Base-by-base conservation (phyloP, 2,888 invertebrate species). In the Zygaena filipendulae region DNA sequence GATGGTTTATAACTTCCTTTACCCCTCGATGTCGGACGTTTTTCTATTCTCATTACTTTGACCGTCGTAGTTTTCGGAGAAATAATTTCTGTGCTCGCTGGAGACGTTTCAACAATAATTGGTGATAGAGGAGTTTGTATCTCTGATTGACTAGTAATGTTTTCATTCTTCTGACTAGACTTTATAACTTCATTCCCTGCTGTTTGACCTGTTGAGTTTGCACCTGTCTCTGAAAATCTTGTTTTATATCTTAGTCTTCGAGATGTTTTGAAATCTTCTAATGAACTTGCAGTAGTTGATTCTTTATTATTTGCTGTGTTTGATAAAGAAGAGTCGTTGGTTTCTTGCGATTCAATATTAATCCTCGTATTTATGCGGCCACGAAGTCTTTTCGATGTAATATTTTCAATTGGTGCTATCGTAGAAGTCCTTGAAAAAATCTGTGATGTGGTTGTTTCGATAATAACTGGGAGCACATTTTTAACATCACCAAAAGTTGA, bases 81-180 rank as follows among this genome's bases (percentile, higher is more conserved):
- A 29, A 46, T 46, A 8, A 51, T 40, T 43, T 69, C 67, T 33
- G 63, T 69, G 34, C 53, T 64, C 51, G 52, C 32, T 49, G 59
- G 16, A 49, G 43, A 35, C 24, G 47, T 55, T 42, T 62, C 60
- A 9, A 46, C 35, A 12, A 52, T 29, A 22, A 48, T 39, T 5
- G 28, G 25, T 21, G 63, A 49, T 25, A 40, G 41, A 11, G 45
- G 23, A 33, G 52, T 42, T 46, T 52, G 52, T 28, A 37, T 45
- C 57, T 63, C 63, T 27, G 50, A 42, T 57, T 71, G 74, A 74
- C 68, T 74, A 67, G 68, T 49, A 43, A 46, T 39, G 31, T 32
- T 46, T 43, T 59, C 59, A 42, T 57, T 60, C 30, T 47, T 60
- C 47, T 69, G 70, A 72, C 72, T 70, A 71, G 72, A 68, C 47